Evolutionary conservation across 2,888 invertebrate genomes (phyloP), one percentile per base, ranked within the genome.

Genomic region (Bunonema sp.): DNA sequence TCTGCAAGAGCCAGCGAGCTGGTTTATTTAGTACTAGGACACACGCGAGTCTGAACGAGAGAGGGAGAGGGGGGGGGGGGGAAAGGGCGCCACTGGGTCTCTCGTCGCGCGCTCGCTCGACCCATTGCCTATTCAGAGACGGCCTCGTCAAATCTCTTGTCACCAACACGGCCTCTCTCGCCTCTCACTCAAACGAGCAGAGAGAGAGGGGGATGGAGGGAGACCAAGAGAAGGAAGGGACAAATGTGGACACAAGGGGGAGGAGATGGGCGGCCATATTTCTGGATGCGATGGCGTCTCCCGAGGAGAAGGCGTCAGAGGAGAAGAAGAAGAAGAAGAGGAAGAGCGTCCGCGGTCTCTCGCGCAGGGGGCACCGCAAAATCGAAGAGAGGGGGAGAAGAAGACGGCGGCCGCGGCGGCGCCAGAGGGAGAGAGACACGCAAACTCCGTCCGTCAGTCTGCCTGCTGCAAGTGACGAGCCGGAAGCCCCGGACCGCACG

Each of bases 241-340:
- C n/a, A n/a, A n/a, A n/a, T n/a, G n/a, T n/a, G n/a, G n/a, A n/a
- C n/a, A n/a, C n/a, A n/a, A n/a, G n/a, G n/a, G n/a, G n/a, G n/a
- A n/a, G n/a, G n/a, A n/a, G n/a, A n/a, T n/a, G n/a, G n/a, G n/a
- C n/a, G n/a, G n/a, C n/a, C n/a, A n/a, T n/a, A n/a, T n/a, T n/a
- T n/a, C n/a, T 34, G 34, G 34, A 23, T 8, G n/a, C 22, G 22
- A 34, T 34, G 15, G 34, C 23, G 22, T 34, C 23, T n/a, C 34
- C 22, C 22, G 22, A 34, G 22, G 20, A 22, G 19, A 33, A 16
- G 16, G 18, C 19, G 1, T 8, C n/a, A 23, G 15, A 12, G 18
- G 21, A 33, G 16, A 31, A 8, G 5, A 4, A 18, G 16, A n/a
- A 31, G 31, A 31, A 15, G 31, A 31, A 18, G 5, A 18, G 16